Evolutionary conservation across 2,113 vertebrate species (phyloP).

Genomic region (Hemicordylus capensis): DNA sequence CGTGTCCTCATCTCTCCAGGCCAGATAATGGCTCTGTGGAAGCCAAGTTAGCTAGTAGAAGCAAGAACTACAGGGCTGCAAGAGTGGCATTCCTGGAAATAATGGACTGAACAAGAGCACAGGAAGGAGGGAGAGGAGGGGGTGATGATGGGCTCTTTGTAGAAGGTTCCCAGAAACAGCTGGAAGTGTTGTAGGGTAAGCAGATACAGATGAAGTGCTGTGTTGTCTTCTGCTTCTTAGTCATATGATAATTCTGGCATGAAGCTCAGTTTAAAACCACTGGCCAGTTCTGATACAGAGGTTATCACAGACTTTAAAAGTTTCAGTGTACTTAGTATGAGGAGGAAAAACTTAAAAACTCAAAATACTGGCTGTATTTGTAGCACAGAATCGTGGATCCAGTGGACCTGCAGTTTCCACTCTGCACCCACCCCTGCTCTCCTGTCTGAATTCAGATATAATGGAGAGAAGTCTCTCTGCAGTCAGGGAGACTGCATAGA

Average conservation of each 20-base stretch:
- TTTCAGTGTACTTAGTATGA: background rate
- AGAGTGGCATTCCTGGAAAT: background rate
- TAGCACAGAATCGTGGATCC: too few species aligned
- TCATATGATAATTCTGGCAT: background rate
- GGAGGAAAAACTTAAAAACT: background rate
- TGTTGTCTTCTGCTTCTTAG: background rate
- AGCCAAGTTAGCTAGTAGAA: background rate
- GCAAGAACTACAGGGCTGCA: background rate
- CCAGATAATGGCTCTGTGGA: background rate
- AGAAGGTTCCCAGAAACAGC: background rate
- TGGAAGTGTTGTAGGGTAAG: background rate
- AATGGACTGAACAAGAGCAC: background rate
- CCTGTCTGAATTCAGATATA: too few species aligned
- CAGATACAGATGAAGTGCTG: background rate
- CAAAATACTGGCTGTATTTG: too few species aligned
- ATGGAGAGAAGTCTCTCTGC: too few species aligned
- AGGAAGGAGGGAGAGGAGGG: background rate
- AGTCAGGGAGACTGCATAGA: too few species aligned
- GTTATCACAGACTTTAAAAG: background rate
- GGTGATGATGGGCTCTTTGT: background rate
- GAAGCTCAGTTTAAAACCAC: background rate
- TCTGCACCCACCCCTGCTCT: too few species aligned
- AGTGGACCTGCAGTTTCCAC: too few species aligned
- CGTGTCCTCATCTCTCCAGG: background rate
- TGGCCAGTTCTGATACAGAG: background rate